Evolutionary conservation across 2,888 invertebrate species (phyloP), one percentile per base, ranked within the genome.

Genomic region (Drosophila pseudotakahashii): DNA sequence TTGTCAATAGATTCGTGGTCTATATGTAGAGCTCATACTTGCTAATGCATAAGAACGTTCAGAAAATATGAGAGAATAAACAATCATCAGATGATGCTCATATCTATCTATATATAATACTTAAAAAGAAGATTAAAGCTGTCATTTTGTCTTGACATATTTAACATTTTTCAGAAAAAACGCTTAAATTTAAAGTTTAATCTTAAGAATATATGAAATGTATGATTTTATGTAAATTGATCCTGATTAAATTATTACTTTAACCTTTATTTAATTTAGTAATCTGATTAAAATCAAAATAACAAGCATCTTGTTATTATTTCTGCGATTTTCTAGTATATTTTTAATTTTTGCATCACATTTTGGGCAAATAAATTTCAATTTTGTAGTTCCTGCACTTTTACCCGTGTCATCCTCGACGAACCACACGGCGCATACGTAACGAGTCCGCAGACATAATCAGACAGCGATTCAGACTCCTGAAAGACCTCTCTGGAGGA

Each of bases 401-500:
- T 34, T 11, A 47, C 14, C 47, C n/a, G 1, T 32, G 36, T 1
- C 41, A n/a, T 7, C 11, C 16, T 11, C 9, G 19, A 30, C 37
- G 37, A 30, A 39, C 54, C 75, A 61, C 75, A 64, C 51, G 51
- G 66, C 61, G 68, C 39, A 81, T 75, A 62, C 75, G 58, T 62
- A 78, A 75, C 64, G 23, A 53, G 34, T 34, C 68, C 58, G 26
- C 26, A 70, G 58, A 59, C 57, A 78, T 76, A 66, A 66, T 66
- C 66, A 66, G 53, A 47, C 66, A 66, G 53, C 66, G 53, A 64
- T 53, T 48, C 32, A 67, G 19, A 32, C 26, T 47, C 55, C 11
- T 52, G 45, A 45, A 23, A 26, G 48, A 39, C 41, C 67, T 42
- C 47, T 26, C 48, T 10, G 54, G 30, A 30, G 67, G 19, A 23